phyloP scores from a whole-genome alignment of 2,888 invertebrate genomes.

The Xestia c-nigrum region DNA sequence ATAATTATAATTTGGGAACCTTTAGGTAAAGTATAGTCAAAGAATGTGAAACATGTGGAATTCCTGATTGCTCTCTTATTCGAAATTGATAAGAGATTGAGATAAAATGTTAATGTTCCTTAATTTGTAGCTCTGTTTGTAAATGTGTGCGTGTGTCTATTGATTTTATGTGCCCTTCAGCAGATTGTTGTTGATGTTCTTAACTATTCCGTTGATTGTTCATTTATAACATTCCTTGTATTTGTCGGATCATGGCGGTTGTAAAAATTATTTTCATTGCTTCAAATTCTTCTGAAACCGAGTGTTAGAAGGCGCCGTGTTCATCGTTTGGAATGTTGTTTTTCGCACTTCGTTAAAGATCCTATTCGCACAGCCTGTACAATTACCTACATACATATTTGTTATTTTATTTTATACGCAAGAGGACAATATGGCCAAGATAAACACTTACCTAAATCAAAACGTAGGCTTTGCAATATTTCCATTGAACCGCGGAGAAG shows the following conservation, averaged over 20 bases:
- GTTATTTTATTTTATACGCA: neutral
- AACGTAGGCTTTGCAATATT: neutral
- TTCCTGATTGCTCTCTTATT: constrained; percentile 8
- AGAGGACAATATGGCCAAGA: neutral
- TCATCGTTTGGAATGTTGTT: neutral
- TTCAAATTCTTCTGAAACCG: neutral
- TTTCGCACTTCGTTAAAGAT: neutral
- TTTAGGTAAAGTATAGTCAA: constrained; percentile 2
- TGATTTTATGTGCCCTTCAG: neutral
- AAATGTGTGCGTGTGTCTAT: neutral
- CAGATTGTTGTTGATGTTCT: neutral
- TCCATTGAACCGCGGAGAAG: constrained; percentile 10
- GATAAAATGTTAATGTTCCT: constrained; percentile 16
- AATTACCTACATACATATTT: neutral
- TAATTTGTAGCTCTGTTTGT: constrained; percentile 7
- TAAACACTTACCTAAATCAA: neutral
- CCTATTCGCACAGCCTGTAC: neutral
- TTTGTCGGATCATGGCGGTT: neutral
- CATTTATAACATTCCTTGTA: constrained; percentile 9
- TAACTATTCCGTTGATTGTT: neutral
- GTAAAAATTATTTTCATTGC: neutral
- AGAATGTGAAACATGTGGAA: constrained; percentile 13
- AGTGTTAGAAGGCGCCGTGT: neutral
- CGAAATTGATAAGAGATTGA: constrained; percentile 16
- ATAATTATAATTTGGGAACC: constrained; percentile 25